These are phyloP conservation scores for Acleris emargana DNA, from an alignment of 2,888 invertebrate species.

Conservation along the genomic window DNA sequence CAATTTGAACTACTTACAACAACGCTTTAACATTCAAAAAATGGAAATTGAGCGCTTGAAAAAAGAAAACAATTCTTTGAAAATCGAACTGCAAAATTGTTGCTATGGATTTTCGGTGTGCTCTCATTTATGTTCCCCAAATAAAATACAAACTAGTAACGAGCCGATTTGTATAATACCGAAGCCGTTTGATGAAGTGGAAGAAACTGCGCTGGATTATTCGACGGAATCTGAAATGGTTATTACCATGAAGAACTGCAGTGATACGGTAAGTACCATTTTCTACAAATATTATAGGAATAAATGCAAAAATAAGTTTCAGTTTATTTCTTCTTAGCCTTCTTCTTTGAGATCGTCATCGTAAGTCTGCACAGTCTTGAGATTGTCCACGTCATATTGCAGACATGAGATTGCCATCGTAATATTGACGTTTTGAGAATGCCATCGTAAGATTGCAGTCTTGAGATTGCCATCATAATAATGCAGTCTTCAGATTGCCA, in stretches of 20 bases:
- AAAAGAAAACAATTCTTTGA: slow-evolving; percentile 61
- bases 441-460: too few species aligned
- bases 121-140: slow-evolving; percentile 39
- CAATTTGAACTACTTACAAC: slow-evolving; percentile 54
- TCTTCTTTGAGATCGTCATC: too few species aligned
- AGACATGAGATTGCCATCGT: too few species aligned
- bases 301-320: too few species aligned
- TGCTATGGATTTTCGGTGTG: slow-evolving; percentile 49
- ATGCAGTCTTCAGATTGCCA: too few species aligned
- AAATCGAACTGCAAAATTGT: slow-evolving; percentile 58
- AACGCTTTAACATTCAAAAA: slow-evolving; percentile 52
- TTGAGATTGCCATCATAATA: too few species aligned
- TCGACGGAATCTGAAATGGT: slow-evolving; percentile 71
- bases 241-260: slow-evolving; percentile 73
- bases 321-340: too few species aligned
- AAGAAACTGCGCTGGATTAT: slow-evolving; percentile 41
- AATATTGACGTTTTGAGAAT: too few species aligned
- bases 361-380: too few species aligned
- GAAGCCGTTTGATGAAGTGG: slow-evolving; percentile 56
- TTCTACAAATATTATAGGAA: too few species aligned
- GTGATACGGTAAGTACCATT: slow-evolving; percentile 56
- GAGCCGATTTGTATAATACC: slow-evolving; percentile 45
- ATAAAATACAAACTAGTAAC: slow-evolving; percentile 36
- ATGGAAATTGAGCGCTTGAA: slow-evolving; percentile 58
- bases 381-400: too few species aligned